Evolutionary conservation across 2,113 vertebrate species (phyloP), one percentile per base, ranked within the genome.

Genomic region (Crotalus helleri): DNA sequence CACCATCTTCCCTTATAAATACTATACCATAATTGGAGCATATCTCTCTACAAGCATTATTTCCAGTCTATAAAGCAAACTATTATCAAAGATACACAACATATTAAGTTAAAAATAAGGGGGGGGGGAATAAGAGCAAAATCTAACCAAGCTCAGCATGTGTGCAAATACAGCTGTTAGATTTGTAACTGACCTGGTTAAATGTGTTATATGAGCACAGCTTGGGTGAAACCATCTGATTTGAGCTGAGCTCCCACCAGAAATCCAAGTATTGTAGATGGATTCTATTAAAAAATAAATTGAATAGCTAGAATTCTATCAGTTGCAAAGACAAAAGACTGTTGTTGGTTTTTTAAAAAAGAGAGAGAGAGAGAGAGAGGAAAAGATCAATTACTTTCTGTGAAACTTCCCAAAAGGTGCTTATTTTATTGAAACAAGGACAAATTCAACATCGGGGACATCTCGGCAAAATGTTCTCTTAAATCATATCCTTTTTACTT

Each of bases 391-490:
- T 91, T 81, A 23, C 33, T 81, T 90, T 53, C 51, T 1, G 2
- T 9, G 11, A 91, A 81, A 74, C 90, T 69, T 91, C 21, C 74
- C 90, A 24, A 81, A 91, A 55, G 10, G 64, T 81, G 49, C 19
- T 81, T 81, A 64, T 33, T 91, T 91, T 81, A 91, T 54, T 91
- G 90, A 91, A 81, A 81, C 90, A 81, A 91, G 90, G 90, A 39
- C 69, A 81, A 81, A 91, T 69, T 91, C 90, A 91, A 91, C 39
- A 81, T 91, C 33, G 3, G 90, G 51, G 64, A 54, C 74, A 23
- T 81, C 64, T 54, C 4, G 2, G 51, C n/a, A 91, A 81, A 91
- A 55, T 49, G 17, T 81, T 44, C n/a, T 23, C 49, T 7, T 69
- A 91, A 81, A 91, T 33, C n/a, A 54, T 81, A 24, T 26, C n/a